Evolutionary conservation across 2,888 invertebrate genomes (phyloP).

Genomic region (Ischnura elegans): DNA sequence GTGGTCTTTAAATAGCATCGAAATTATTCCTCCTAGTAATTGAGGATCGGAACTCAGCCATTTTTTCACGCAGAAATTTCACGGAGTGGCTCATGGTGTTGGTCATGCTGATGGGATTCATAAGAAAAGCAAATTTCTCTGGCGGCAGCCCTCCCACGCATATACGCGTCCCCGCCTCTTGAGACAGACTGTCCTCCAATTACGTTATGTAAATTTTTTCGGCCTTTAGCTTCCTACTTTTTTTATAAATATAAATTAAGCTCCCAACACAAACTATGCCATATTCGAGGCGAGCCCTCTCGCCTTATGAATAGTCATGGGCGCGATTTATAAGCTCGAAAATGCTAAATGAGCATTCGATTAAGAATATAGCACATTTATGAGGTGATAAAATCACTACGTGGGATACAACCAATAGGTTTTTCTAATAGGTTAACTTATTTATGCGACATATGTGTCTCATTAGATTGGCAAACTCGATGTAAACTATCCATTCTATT

Average conservation of each 20-base stretch:
- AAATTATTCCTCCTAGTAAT: slow-evolving; percentile 62
- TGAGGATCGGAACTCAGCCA: slow-evolving; percentile 5
- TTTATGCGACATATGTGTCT: not conserved
- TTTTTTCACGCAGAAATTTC: slow-evolving; percentile 24
- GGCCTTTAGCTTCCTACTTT: slow-evolving; percentile 42
- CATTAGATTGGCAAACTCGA: too few species aligned
- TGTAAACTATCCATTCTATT: not conserved
- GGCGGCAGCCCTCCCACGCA: not conserved
- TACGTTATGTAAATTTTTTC: slow-evolving; percentile 59
- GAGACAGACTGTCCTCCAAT: slow-evolving; percentile 55
- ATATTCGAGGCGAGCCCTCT: not conserved
- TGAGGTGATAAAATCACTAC: not conserved
- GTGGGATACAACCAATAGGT: not conserved
- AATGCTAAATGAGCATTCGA: slow-evolving; percentile 16
- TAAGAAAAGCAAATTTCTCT: slow-evolving; percentile 61
- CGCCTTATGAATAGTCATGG: not conserved
- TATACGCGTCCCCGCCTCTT: not conserved
- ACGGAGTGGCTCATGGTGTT: slow-evolving; percentile 20
- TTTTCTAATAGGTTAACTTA: not conserved
- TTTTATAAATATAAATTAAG: slow-evolving; percentile 27
- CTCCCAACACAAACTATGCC: slow-evolving; percentile 25
- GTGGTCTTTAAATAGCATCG: slow-evolving; percentile 58
- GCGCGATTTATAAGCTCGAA: not conserved
- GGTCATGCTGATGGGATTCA: slow-evolving; percentile 48
- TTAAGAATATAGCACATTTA: not conserved